phyloP scores from a whole-genome alignment of 2,888 invertebrate genomes.

The Artemia sp. region DNA sequence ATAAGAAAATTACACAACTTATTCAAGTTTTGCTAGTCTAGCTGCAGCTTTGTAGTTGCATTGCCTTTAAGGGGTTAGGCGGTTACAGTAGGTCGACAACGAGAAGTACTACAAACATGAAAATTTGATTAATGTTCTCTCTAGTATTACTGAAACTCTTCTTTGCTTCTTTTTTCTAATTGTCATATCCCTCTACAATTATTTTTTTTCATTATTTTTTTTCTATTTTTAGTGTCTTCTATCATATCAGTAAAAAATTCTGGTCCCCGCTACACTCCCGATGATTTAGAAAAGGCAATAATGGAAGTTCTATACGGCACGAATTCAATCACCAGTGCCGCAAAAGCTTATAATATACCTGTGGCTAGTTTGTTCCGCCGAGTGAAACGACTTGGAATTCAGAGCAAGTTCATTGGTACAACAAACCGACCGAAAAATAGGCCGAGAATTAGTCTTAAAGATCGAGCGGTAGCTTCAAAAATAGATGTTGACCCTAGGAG shows the following conservation, averaged over 20 bases:
- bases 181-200: too few species aligned
- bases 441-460: not conserved
- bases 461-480: not conserved
- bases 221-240: too few species aligned
- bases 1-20: too few species aligned
- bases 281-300: constrained; percentile 14
- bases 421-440: constrained; percentile 11
- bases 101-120: too few species aligned
- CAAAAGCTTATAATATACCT: constrained; percentile 5
- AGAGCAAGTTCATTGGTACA: not conserved
- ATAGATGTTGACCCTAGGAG: not conserved
- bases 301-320: constrained; percentile 11
- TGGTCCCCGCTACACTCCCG: constrained; percentile 10
- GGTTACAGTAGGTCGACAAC: too few species aligned
- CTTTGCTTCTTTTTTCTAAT: too few species aligned
- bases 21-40: too few species aligned
- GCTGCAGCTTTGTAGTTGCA: too few species aligned
- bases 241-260: not conserved
- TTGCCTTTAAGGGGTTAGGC: too few species aligned
- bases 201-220: too few species aligned
- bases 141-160: too few species aligned
- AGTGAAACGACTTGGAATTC: constrained; percentile 6
- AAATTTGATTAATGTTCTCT: too few species aligned
- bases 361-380: constrained; percentile 6
- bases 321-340: constrained; percentile 1